Evolutionary conservation across 2,113 vertebrate genomes (phyloP).

Genomic region (Phocoena phocoena): DNA sequence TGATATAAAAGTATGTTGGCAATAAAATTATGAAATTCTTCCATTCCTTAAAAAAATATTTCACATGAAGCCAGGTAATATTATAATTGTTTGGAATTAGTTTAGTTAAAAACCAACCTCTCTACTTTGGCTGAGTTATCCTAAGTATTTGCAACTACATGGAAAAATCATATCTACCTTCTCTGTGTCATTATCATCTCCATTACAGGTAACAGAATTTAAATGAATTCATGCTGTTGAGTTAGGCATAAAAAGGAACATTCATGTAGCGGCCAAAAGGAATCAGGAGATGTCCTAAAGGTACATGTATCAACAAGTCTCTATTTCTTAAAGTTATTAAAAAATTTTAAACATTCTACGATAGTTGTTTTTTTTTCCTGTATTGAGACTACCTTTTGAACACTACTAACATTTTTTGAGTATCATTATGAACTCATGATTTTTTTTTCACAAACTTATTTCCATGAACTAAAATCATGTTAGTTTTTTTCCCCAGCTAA

Average conservation of each 20-base stretch:
- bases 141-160: slow-evolving; percentile 15
- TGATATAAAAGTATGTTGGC: not conserved
- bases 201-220: not conserved
- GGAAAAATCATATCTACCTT: slow-evolving; percentile 7
- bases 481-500: not conserved
- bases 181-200: not conserved
- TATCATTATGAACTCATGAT: not conserved
- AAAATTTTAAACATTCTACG: not conserved
- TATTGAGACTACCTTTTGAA: slow-evolving; percentile 1
- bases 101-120: slow-evolving; percentile 21
- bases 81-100: slow-evolving; percentile 19
- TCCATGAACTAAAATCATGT: not conserved
- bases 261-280: not conserved
- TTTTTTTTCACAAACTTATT: not conserved
- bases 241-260: not conserved
- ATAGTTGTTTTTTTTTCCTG: not conserved
- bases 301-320: not conserved
- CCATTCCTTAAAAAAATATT: slow-evolving; percentile 28
- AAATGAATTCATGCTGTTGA: not conserved
- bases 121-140: slow-evolving; percentile 3
- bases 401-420: not conserved
- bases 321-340: not conserved
- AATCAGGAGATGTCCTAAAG: slow-evolving; percentile 5
- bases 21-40: slow-evolving; percentile 27
- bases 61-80: not conserved